phyloP scores from a whole-genome alignment of 2,888 invertebrate species.

The Nymphalis polychloros region DNA sequence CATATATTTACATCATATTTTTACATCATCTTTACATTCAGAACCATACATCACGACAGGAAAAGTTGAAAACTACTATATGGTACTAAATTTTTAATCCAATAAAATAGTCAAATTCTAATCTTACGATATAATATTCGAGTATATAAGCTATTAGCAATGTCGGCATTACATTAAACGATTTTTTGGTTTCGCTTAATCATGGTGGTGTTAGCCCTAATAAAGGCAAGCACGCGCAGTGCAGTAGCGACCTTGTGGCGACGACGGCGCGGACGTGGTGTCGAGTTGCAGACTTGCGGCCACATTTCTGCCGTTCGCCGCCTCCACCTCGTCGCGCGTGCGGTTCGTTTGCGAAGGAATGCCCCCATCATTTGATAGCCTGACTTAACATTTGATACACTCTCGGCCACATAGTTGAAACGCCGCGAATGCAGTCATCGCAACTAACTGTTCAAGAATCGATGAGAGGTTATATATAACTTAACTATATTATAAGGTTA shows the following conservation, averaged over 20 bases:
- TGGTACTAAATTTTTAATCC: too few relatives aligned
- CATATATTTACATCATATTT: too few relatives aligned
- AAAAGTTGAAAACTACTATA: too few relatives aligned
- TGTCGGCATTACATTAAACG: too few relatives aligned
- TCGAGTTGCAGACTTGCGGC: conserved; percentile 71
- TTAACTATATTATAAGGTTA: too few relatives aligned
- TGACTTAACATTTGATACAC: conserved; percentile 70
- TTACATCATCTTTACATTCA: too few relatives aligned
- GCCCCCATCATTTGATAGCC: conserved; percentile 72
- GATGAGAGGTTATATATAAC: conserved; percentile 31
- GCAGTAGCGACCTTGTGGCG: conserved; percentile 78
- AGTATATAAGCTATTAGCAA: too few relatives aligned
- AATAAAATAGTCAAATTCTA: too few relatives aligned
- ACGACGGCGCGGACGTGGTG: conserved; percentile 54
- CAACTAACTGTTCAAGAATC: conserved; percentile 51
- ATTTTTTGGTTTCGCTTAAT: conserved; percentile 1
- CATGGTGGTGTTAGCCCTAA: conserved; percentile 32
- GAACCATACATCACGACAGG: too few relatives aligned
- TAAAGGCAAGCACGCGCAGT: conserved; percentile 63
- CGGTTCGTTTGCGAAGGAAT: conserved; percentile 73
- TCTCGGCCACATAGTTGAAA: conserved; percentile 64
- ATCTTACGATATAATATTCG: too few relatives aligned
- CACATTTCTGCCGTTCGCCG: conserved; percentile 72
- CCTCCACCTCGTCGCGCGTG: conserved; percentile 56
- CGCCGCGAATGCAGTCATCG: conserved; percentile 61